Evolutionary conservation across 2,113 vertebrate species (phyloP), one percentile per base, ranked within the genome.

Genomic region (Colistium nudipinnis): DNA sequence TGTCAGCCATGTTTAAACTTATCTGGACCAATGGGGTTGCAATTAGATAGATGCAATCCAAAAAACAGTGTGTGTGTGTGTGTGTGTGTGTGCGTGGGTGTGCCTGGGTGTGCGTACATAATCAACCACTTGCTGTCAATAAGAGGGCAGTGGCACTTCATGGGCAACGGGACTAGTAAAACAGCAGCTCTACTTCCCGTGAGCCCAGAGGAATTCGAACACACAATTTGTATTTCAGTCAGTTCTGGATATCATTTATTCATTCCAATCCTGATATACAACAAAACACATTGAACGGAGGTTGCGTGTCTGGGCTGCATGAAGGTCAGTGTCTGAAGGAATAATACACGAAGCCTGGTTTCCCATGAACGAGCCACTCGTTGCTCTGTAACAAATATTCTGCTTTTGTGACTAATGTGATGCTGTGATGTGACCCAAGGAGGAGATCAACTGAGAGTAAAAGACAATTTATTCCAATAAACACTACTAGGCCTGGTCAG

Each of bases 41-140:
- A n/a, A n/a, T n/a, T n/a, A n/a, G n/a, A n/a, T 35, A 11, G 39
- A 22, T 12, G 13, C 13, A 45, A 17, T 7, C 30, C 27, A 1
- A 35, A 6, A 10, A 1, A 30, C 8, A 25, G 7, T 33, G 43
- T 62, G 49, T 52, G 45, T 66, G 73, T 48, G 63, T 64, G 63
- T 59, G 55, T 56, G 48, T 56, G 73, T 62, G 28, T 68, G 62
- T 68, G 78, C 31, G 48, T 60, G 30, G 44, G 48, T 65, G 63
- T 27, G 52, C 16, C 54, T 7, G 47, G 7, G 44, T 5, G 1
- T 28, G 12, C 20, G 66, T 66, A 70, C 61, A 80, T 70, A 85
- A 76, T 69, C 43, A 61, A 17, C 19, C 48, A 49, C 59, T 74
- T 70, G 8, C 4, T 31, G 70, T 78, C 62, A 85, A 76, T 64